A percentile compares a stretch with the other conserved stretches of the same genome.
Evolutionary conservation across 2,113 vertebrate species (phyloP).

Genomic region (Candoia aspera): DNA sequence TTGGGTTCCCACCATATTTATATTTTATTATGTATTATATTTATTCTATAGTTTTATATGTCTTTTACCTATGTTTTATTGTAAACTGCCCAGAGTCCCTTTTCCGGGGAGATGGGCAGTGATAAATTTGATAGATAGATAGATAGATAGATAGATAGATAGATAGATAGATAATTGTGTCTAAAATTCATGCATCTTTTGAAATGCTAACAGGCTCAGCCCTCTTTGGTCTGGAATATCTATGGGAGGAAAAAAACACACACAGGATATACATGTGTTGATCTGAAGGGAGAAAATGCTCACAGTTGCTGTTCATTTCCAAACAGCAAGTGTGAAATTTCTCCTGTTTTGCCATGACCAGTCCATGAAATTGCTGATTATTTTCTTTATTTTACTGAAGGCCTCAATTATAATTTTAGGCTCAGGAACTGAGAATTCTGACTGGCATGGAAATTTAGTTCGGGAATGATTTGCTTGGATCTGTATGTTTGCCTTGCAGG

Average conservation of each 20-base stretch:
- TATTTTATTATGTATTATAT: no score
- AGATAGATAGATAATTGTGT: no score
- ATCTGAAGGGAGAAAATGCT: constrained; percentile 22
- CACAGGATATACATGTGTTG: not conserved
- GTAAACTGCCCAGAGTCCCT: no score
- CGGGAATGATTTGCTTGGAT: constrained; percentile 46
- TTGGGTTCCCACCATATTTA: no score
- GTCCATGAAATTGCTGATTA: constrained; percentile 50
- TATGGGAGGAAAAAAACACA: constrained; percentile 32
- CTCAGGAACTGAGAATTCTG: constrained; percentile 41
- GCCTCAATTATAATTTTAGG: constrained; percentile 39
- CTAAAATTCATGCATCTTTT: not conserved
- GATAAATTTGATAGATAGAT: no score
- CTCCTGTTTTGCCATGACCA: constrained; percentile 36
- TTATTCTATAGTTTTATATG: no score
- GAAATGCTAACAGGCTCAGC: constrained; percentile 12
- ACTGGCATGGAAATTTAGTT: constrained; percentile 53
- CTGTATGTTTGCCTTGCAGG: not conserved
- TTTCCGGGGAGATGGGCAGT: no score
- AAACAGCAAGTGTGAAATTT: constrained; percentile 54
- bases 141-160: no score
- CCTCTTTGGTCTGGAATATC: constrained; percentile 23
- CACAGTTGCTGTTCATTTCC: constrained; percentile 26
- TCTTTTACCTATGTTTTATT: no score
- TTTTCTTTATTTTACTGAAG: constrained; percentile 50